Base-by-base conservation (phyloP, 1,140 invertebrate genomes). In the Lordiphosa mommai region DNA sequence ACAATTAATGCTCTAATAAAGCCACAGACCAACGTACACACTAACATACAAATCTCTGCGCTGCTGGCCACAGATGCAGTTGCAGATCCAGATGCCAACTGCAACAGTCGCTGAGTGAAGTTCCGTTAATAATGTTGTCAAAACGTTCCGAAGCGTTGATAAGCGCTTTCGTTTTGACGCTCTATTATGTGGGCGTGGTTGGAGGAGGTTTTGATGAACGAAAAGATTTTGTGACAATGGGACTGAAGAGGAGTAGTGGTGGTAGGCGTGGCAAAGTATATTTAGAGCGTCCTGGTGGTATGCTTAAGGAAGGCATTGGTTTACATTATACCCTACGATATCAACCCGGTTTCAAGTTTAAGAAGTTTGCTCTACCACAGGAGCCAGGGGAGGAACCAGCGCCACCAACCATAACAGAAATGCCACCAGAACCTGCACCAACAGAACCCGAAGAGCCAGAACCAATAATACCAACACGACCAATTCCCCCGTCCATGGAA, bases 1-100 rank as follows among this genome's bases (percentile, higher is more conserved):
- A 61, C 71, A 88, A 86, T 88, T 88, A 88, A 88, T 88, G 86
- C 86, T 88, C 86, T 84, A 86, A 86, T 88, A 84, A 87, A 66
- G 85, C 63, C 64, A 57, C 58, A 71, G 79, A 79, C 73, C 73
- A 76, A 57, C 53, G 52, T 40, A 40, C 58, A 41, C 44, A 36
- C 33, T 5, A 4, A 20, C 34, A 6, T 27, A 27, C 23, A 27
- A 27, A 27, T 27, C 23, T 27, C 5, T 7, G 6, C 23, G 29
- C 41, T 37, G 60, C 12, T 13, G 33, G 49, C 47, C 33, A 64
- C 49, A 65, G 68, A 53, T 51, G 29, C 51, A 51, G 57, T 60
- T 41, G 63, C 56, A 57, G 48, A 33, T 30, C 47, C 29, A 44
- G 50, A 5, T 10, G 43, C 20, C 47, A 48, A 13, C 41, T 47